Percentiles rank a stretch among this genome's conserved stretches.
phyloP scores from a whole-genome alignment of 2,888 invertebrate species.

The Hemistola chrysoprasaria region DNA sequence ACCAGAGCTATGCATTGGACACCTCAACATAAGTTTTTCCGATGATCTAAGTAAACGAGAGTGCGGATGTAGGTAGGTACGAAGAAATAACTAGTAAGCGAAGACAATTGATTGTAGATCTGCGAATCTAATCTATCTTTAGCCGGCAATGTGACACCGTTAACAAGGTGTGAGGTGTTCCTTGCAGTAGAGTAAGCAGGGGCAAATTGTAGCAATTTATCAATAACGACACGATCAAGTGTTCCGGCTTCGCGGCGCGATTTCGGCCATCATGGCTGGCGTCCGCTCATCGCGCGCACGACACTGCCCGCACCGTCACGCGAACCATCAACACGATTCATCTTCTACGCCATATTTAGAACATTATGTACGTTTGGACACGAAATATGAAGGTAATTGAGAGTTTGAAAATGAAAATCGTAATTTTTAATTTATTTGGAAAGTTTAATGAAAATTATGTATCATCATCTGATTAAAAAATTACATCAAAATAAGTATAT shows the following conservation, averaged over 20 bases:
- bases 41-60: slow-evolving; percentile 1
- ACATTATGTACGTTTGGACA: no score
- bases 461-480: no score
- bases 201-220: slow-evolving; percentile 75
- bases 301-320: no score
- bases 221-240: slow-evolving; percentile 77
- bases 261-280: slow-evolving; percentile 58
- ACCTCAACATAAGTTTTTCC: no score
- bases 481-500: no score
- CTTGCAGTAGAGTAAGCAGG: slow-evolving; percentile 41
- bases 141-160: slow-evolving; percentile 51
- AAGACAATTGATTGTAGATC: slow-evolving; percentile 14
- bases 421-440: no score
- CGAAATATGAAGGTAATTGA: no score
- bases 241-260: slow-evolving; percentile 67
- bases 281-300: slow-evolving; percentile 24
- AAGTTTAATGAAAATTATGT: no score
- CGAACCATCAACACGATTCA: no score
- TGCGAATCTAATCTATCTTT: slow-evolving; percentile 25
- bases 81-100: slow-evolving; percentile 12
- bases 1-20: no score
- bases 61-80: slow-evolving; percentile 1
- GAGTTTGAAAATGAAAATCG: no score
- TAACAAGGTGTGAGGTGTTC: slow-evolving; percentile 35
- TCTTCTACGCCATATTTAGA: no score